Evolutionary conservation across 2,888 invertebrate species (phyloP), one percentile per base, ranked within the genome.

Genomic region (Capitulum mitella): DNA sequence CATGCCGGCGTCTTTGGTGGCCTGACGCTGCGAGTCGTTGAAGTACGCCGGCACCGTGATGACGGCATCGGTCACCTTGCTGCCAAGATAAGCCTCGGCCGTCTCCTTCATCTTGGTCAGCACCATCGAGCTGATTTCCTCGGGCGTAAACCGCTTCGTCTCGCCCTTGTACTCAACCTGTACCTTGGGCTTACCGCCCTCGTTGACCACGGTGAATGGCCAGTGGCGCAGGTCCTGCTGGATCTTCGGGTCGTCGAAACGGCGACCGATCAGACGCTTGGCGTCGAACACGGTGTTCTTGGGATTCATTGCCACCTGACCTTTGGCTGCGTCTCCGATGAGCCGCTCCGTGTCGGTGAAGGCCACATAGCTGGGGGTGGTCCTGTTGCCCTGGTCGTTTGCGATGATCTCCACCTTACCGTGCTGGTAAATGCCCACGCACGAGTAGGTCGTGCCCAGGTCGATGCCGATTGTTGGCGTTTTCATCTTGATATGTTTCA

Each of bases 201-300:
- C 92, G 85, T 89, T 92, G 84, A 92, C 87, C 3, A 96, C 95
- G 85, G 92, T 92, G 85, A 97, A 97, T 78, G 97, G 96, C 92
- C 95, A 97, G 87, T 93, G 93, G 87, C 96, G 95, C 90, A 96
- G 92, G 85, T 97, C 97, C 78, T 90, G 91, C 87, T 97, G 97
- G 79, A 98, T 94, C n/a, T 93, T 92, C 74, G 87, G 87, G 86
- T 96, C 95, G 83, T 92, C 92, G 86, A 92, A 97, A 83, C 93
- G 92, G 84, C 97, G 92, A 79, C 97, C 97, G 87, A 97, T 96
- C 84, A 97, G 89, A 86, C 97, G 92, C 88, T 97, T 91, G 83
- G 95, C 97, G 89, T 98, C 98, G 83, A 93, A 93, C 0, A 92
- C 91, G 5, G 93, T 93, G 84, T 92, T 92, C 83, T 87, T 89